phyloP scores from a whole-genome alignment of 2,888 invertebrate species.

The Rotaria macrura region DNA sequence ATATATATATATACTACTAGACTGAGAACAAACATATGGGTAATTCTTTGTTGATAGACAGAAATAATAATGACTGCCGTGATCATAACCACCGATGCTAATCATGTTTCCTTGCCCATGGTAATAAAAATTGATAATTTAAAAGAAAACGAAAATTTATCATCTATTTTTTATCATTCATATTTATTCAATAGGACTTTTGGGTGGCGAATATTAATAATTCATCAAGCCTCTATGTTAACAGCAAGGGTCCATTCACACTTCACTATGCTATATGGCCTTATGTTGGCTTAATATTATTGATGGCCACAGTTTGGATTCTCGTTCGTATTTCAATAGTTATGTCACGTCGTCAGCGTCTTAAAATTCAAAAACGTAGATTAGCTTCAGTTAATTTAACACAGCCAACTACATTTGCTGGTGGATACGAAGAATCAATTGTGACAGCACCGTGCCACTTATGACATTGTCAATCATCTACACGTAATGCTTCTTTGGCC shows the following conservation, averaged over 20 bases:
- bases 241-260: neutral
- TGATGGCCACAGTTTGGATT: neutral
- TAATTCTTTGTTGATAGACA: neutral
- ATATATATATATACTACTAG: neutral
- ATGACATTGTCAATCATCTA: neutral
- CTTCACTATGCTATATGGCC: neutral
- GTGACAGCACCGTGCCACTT: neutral
- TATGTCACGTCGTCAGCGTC: neutral
- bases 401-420: neutral
- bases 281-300: neutral
- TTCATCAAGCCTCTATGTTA: neutral
- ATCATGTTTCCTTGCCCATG: neutral
- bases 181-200: neutral
- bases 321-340: neutral
- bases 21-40: neutral
- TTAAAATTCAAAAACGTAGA: neutral
- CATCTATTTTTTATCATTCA: neutral
- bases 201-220: neutral
- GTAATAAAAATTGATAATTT: neutral
- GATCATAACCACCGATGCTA: neutral
- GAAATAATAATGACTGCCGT: neutral
- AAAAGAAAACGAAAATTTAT: neutral
- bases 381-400: neutral
- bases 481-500: neutral
- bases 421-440: neutral